phyloP scores from a whole-genome alignment of 2,797 vertebrate species.

The Phrynocephalus vlangalii region DNA sequence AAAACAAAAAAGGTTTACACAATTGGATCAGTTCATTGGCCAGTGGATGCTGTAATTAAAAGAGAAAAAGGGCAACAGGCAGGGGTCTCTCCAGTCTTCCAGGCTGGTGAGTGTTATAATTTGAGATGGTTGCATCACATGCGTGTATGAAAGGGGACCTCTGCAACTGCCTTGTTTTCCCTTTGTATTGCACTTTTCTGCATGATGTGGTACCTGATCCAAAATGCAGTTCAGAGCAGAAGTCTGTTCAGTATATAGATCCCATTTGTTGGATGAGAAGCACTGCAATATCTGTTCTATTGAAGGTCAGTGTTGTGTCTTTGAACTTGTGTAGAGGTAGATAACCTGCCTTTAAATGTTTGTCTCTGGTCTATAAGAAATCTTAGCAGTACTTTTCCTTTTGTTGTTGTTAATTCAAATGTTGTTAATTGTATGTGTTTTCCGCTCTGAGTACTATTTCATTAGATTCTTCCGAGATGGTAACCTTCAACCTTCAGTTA shows the following conservation, averaged over 20 bases:
- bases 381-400: neutral
- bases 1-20: neutral
- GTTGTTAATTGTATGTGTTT: neutral
- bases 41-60: neutral
- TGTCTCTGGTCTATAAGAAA: neutral
- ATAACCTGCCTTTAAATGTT: neutral
- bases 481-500: neutral
- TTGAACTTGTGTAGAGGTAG: neutral
- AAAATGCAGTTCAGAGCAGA: neutral
- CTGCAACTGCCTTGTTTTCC: neutral
- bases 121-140: too few relatives aligned
- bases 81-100: neutral
- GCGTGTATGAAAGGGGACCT: too few relatives aligned
- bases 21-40: too few relatives aligned
- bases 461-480: neutral
- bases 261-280: neutral
- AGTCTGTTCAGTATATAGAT: too few relatives aligned
- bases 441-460: neutral
- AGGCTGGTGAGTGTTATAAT: neutral
- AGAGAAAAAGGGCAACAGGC: neutral
- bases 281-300: neutral
- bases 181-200: neutral
- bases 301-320: neutral
- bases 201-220: too few relatives aligned
- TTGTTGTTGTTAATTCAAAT: too few relatives aligned